Evolutionary conservation across 2,888 invertebrate genomes (phyloP).

Genomic region (Eustalomyia histrio): DNA sequence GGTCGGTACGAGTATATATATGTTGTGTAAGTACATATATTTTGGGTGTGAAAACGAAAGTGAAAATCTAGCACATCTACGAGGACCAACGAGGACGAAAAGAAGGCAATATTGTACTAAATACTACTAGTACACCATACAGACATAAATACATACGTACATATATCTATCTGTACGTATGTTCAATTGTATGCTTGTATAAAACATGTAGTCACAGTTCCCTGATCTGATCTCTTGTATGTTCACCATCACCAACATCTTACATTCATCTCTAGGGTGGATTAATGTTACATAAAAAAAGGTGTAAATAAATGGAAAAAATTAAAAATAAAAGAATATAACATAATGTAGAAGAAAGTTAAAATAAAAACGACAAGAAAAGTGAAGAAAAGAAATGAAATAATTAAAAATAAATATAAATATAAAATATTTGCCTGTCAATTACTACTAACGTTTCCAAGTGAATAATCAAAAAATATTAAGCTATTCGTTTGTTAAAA

Average conservation of each 20-base stretch:
- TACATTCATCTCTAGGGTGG: constrained; percentile 44
- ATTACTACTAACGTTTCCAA: constrained; percentile 14
- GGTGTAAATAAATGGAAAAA: constrained; percentile 39
- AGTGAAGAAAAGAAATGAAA: constrained; percentile 21
- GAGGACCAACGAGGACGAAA: constrained; percentile 65
- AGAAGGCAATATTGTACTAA: constrained; percentile 60
- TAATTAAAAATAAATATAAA: background rate
- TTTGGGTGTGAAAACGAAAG: constrained; percentile 78
- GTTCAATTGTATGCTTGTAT: background rate
- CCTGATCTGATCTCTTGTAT: constrained; percentile 17
- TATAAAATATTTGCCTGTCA: constrained; percentile 32
- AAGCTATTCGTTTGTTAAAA: background rate
- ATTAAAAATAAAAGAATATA: constrained; percentile 11
- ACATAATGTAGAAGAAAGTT: constrained; percentile 23
- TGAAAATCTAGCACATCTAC: constrained; percentile 74
- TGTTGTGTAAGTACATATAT: constrained; percentile 66
- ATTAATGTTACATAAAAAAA: constrained; percentile 58
- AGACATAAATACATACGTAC: background rate
- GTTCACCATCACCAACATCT: constrained; percentile 14
- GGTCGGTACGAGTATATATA: constrained; percentile 43
- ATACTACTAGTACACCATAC: background rate
- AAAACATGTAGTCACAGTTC: constrained; percentile 2
- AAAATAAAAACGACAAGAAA: constrained; percentile 33
- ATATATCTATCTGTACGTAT: constrained; percentile 14
- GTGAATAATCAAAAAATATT: background rate